Evolutionary conservation across 2,797 vertebrate species (phyloP).

Genomic region (Gymnoscopelus microlampas): DNA sequence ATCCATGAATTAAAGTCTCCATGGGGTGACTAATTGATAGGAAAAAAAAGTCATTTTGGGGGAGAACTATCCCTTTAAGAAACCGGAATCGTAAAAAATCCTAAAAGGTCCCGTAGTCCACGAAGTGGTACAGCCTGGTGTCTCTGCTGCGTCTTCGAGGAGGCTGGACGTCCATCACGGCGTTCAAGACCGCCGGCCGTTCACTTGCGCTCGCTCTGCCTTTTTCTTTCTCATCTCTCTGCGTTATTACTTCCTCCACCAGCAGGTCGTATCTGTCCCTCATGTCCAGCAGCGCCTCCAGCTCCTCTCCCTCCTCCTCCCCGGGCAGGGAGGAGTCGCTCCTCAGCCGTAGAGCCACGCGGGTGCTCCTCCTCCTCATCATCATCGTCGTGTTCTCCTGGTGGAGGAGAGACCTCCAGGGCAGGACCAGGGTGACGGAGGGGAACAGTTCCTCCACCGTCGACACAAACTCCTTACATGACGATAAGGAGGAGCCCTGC

Average conservation of each 20-base stretch:
- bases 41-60: too few relatives aligned
- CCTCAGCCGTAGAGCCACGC: slow-evolving; percentile 78
- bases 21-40: too few relatives aligned
- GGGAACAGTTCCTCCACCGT: slow-evolving; percentile 79
- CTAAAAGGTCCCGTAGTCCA: too few relatives aligned
- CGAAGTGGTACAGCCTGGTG: slow-evolving; percentile 41
- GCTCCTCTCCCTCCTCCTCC: slow-evolving; percentile 17
- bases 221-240: neutral
- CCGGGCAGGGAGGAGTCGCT: slow-evolving; percentile 40
- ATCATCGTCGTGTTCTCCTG: too few relatives aligned
- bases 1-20: too few relatives aligned
- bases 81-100: too few relatives aligned
- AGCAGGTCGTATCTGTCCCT: slow-evolving; percentile 71
- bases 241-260: slow-evolving; percentile 46
- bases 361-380: slow-evolving; percentile 1
- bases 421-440: slow-evolving; percentile 79
- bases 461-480: slow-evolving; percentile 69
- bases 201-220: neutral
- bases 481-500: slow-evolving; percentile 26
- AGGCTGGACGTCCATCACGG: neutral
- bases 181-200: neutral
- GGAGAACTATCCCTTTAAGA: too few relatives aligned
- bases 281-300: slow-evolving; percentile 52
- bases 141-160: neutral
- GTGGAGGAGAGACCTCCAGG: too few relatives aligned